Percentiles rank a stretch among this genome's conserved stretches.
Conservation (phyloP, 2,888 invertebrate species). For the Pseudolycoriella hygida region DNA sequence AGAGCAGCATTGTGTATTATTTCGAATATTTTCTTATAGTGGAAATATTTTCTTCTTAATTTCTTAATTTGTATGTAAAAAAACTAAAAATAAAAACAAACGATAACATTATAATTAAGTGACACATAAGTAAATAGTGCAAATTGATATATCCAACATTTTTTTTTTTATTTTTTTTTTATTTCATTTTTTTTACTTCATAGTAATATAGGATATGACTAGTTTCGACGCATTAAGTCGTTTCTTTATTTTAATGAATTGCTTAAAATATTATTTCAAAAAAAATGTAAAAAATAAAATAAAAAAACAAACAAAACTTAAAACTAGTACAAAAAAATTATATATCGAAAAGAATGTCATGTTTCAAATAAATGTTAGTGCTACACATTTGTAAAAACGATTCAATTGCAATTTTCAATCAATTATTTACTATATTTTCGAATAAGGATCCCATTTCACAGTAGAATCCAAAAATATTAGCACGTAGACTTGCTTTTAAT, state of each 20-base stretch:
- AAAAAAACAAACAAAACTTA: constrained; percentile 2
- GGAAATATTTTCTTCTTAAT: constrained; percentile 3
- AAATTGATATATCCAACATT: constrained; percentile 6
- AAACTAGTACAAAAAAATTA: neutral
- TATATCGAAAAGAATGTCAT: constrained; percentile 2
- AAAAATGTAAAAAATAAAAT: neutral
- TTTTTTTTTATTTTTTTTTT: neutral
- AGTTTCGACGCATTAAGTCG: constrained; percentile 1
- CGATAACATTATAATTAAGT: constrained; percentile 8
- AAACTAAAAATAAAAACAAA: constrained; percentile 5
- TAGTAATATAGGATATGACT: constrained; percentile 7
- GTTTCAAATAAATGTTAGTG: neutral
- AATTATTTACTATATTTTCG: no score
- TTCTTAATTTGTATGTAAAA: constrained; percentile 5
- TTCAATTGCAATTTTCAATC: no score
- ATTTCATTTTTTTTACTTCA: neutral
- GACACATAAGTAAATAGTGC: constrained; percentile 9
- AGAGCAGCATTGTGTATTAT: neutral
- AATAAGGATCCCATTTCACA: no score
- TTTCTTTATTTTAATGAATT: neutral
- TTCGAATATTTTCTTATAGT: constrained; percentile 1
- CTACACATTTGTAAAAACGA: no score
- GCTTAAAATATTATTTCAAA: neutral
- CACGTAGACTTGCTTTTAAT: no score
- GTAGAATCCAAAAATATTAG: no score